These are phyloP conservation scores for Sebastes oblongus DNA, from an alignment of 2,797 vertebrate species.

Conservation along the genomic window DNA sequence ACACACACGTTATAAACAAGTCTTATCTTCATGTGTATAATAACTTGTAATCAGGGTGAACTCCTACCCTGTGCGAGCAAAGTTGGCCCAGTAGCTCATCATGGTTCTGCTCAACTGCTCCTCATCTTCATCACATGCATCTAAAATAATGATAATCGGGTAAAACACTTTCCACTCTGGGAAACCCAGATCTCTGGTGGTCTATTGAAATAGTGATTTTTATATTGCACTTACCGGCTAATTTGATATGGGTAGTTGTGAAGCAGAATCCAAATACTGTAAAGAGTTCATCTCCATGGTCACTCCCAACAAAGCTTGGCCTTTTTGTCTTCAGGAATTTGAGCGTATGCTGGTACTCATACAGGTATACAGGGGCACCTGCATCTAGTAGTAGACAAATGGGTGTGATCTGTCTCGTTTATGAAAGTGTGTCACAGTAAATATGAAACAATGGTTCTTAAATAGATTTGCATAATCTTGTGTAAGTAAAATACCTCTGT, in stretches of 20 bases:
- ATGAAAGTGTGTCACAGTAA: no score
- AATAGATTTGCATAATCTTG: neutral
- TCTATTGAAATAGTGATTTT: neutral
- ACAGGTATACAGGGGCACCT: conserved; percentile 86
- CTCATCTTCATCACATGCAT: conserved; percentile 77
- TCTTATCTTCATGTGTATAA: neutral
- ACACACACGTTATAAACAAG: neutral
- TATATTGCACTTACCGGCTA: conserved; percentile 45
- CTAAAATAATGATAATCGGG: conserved; percentile 44
- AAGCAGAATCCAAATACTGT: conserved; percentile 86
- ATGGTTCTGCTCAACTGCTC: conserved; percentile 72
- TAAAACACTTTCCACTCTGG: neutral
- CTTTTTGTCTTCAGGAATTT: conserved; percentile 45
- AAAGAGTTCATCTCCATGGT: conserved; percentile 85
- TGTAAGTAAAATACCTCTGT: conserved; percentile 81
- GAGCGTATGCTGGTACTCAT: conserved; percentile 84
- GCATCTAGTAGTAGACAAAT: conserved; percentile 63
- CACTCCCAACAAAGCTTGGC: conserved; percentile 84
- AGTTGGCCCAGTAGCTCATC: conserved; percentile 88
- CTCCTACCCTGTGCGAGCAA: conserved; percentile 85
- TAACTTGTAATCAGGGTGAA: neutral
- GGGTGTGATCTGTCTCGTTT: neutral
- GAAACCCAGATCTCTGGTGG: neutral
- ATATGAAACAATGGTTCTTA: neutral
- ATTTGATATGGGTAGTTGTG: conserved; percentile 60